Conservation (phyloP, 2,113 vertebrate genomes). For the Ophiodon elongatus region DNA sequence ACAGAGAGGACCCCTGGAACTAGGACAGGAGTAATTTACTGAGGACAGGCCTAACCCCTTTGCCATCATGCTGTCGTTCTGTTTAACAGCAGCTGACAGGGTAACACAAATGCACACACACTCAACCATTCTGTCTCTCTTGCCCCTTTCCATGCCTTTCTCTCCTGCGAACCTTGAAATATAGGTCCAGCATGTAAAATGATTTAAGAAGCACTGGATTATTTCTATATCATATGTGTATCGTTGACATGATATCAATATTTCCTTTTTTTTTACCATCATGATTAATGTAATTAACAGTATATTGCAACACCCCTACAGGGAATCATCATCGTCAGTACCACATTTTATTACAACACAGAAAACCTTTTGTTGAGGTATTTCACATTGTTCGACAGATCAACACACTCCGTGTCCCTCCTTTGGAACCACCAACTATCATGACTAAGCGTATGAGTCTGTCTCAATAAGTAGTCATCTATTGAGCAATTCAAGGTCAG, state of each 20-base stretch:
- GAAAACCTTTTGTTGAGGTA: not conserved
- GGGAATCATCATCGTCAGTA: not conserved
- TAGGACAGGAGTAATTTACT: conserved; percentile 69
- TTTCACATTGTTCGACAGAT: not conserved
- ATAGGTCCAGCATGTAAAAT: not conserved
- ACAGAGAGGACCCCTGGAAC: conserved; percentile 29
- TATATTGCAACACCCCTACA: not conserved
- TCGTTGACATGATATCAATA: too few relatives aligned
- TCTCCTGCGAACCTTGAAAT: not conserved
- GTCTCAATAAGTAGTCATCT: not conserved
- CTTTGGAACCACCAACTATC: not conserved
- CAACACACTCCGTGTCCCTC: not conserved
- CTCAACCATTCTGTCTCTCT: not conserved
- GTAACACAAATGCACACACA: conserved; percentile 44
- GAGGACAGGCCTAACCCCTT: conserved; percentile 52
- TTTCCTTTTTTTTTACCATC: not conserved
- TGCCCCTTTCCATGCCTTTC: not conserved
- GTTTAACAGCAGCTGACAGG: conserved; percentile 63
- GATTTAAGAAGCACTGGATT: not conserved
- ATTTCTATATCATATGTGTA: too few relatives aligned
- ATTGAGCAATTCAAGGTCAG: not conserved
- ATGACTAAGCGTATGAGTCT: not conserved
- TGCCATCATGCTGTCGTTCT: conserved; percentile 48
- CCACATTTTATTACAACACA: not conserved
- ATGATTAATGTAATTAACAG: not conserved